Evolutionary conservation across 2,888 invertebrate genomes (phyloP), one percentile per base, ranked within the genome.

Genomic region (Oscheius sp.): DNA sequence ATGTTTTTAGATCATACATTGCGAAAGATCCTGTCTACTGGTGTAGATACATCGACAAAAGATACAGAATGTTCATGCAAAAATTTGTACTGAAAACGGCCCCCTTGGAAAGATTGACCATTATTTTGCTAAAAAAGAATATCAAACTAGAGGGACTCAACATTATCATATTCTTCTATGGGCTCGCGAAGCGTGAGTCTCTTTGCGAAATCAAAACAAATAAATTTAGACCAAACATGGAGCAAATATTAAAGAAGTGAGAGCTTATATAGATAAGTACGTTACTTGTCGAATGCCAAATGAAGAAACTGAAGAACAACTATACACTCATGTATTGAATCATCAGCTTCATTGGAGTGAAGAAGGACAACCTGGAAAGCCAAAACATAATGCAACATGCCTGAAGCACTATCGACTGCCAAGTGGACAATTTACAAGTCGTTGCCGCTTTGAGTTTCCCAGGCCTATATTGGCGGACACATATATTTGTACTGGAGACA

Each of bases 221-320:
- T 2, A 30, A n/a, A 24, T 4, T 4, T 9, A 2, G 36, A 36
- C 57, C 2, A 2, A 4, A 8, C 4, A 2, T 5, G 38, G 38
- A n/a, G 36, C 57, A 2, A 9, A 2, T 2, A 38, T 36, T 8
- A 38, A 33, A 2, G 38, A 33, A 6, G 22, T 57, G 2, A 4
- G 14, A 6, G 2, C n/a, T 4, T 57, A 3, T 8, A 5, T 57
- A 2, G 57, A 57, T 32, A 12, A 6, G 3, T 17, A 57, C 8
- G 20, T 57, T 14, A 57, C 38, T 9, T 38, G 32, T 9, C 57
- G 57, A 3, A 6, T 57, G 22, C 57, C 57, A 4, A 38, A 57
- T 38, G 3, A 4, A 2, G 20, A 2, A 2, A 57, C 33, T 12
- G 57, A 57, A 22, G 8, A 36, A 2, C 8, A 2, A 2, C 57